Conservation (phyloP, 2,888 invertebrate genomes). For the Chaetogeoica ovagalla region DNA sequence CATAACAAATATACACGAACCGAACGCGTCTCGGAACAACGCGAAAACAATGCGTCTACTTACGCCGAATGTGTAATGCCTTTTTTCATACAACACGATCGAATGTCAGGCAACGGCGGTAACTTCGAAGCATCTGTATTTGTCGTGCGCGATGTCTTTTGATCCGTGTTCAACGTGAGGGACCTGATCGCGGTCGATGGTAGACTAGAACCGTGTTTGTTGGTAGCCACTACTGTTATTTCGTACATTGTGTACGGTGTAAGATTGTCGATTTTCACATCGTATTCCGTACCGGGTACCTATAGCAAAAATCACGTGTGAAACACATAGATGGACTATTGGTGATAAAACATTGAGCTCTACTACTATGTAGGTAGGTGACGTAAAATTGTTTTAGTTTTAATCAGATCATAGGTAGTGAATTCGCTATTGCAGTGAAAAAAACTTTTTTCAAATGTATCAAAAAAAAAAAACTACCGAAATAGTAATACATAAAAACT, state of each 20-base stretch:
- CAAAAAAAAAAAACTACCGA: too few species aligned
- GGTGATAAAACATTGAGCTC: background rate
- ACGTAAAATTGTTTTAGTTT: too few species aligned
- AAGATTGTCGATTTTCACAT: constrained; percentile 65
- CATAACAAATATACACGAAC: background rate
- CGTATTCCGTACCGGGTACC: constrained; percentile 56
- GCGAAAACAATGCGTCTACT: constrained; percentile 54
- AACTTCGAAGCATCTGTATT: constrained; percentile 62
- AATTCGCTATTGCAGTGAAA: too few species aligned
- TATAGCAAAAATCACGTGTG: constrained; percentile 17
- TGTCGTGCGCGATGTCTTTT: constrained; percentile 64
- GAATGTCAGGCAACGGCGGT: constrained; percentile 75
- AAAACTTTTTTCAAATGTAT: too few species aligned
- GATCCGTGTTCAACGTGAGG: constrained; percentile 70
- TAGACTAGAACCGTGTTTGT: constrained; percentile 75
- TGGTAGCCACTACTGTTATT: constrained; percentile 72
- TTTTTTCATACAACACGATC: constrained; percentile 71
- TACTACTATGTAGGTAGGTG: too few species aligned
- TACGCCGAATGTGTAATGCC: constrained; percentile 73
- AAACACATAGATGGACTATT: constrained; percentile 1
- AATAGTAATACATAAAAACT: too few species aligned
- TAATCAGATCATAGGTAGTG: too few species aligned
- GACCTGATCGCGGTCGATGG: constrained; percentile 75
- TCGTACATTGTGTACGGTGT: constrained; percentile 83
- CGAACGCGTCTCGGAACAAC: background rate